A percentile compares a stretch with the other conserved stretches of the same genome.
phyloP scores from a whole-genome alignment of 1,140 invertebrate genomes.

The Eriocheir sinensis region DNA sequence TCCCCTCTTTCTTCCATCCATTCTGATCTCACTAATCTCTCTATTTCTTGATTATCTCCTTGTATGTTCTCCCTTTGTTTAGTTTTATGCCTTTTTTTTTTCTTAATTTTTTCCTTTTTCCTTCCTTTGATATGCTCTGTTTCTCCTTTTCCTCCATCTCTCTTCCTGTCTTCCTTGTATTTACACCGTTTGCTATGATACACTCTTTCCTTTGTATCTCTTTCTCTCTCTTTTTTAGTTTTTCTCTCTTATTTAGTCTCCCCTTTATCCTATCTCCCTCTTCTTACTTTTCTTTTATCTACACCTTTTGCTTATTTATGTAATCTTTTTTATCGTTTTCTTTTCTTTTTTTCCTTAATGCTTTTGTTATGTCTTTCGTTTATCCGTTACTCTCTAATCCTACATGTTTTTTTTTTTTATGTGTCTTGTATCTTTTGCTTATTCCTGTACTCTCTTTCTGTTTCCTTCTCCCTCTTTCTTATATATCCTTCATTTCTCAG shows the following conservation, averaged over 20 bases:
- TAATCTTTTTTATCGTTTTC: neutral
- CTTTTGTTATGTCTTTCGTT: no score
- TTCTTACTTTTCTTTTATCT: neutral
- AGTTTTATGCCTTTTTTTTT: neutral
- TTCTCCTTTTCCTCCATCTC: neutral
- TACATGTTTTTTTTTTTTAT: no score
- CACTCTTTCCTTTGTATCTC: neutral
- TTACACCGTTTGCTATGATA: neutral
- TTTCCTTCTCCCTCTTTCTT: neutral
- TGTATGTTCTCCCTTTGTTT: no score
- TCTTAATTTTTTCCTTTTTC: neutral
- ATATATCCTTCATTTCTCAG: neutral
- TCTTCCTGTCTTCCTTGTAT: neutral
- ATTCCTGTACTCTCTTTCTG: neutral
- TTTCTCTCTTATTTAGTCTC: neutral
- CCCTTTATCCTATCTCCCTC: neutral
- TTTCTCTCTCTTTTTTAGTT: neutral
- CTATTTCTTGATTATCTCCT: no score
- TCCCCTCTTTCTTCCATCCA: neutral
- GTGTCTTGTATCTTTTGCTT: no score
- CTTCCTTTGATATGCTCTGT: neutral
- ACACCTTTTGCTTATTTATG: neutral
- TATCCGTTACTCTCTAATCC: no score
- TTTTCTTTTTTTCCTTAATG: constrained; percentile 7
- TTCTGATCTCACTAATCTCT: no score